Conservation (phyloP, 1,140 invertebrate species). For the Eriosoma lanigerum region DNA sequence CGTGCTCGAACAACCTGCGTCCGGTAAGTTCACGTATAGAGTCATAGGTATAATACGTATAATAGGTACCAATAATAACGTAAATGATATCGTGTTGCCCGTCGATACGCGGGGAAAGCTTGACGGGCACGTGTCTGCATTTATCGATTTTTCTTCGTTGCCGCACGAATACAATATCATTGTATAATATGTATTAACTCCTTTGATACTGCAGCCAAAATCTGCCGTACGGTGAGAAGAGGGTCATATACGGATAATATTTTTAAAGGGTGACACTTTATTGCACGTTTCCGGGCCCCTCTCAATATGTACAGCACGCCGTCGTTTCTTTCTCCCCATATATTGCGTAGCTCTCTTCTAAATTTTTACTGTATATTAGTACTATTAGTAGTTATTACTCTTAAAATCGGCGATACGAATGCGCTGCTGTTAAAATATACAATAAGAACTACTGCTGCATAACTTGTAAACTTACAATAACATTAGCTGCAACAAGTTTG, state of each 20-base stretch:
- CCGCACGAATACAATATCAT: neutral
- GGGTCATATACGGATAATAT: neutral
- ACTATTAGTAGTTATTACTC: neutral
- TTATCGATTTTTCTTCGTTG: constrained; percentile 4
- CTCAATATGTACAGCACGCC: neutral
- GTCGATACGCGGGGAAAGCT: too few species aligned
- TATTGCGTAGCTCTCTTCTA: neutral
- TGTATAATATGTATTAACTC: constrained; percentile 6
- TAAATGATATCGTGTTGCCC: neutral
- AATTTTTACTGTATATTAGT: neutral
- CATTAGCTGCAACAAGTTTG: too few species aligned
- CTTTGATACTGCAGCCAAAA: constrained; percentile 16
- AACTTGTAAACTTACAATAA: too few species aligned
- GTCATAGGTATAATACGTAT: neutral
- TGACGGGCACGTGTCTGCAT: constrained; percentile 5
- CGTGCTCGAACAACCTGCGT: constrained; percentile 20
- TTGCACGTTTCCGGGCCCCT: constrained; percentile 36
- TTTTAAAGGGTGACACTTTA: constrained; percentile 45
- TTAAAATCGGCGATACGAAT: neutral
- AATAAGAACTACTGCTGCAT: too few species aligned
- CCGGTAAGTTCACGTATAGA: constrained; percentile 1
- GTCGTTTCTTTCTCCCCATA: neutral
- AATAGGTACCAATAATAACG: neutral
- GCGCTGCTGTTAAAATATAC: neutral
- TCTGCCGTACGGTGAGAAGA: neutral